Percentiles rank a stretch among this genome's conserved stretches.
Evolutionary conservation across 2,797 vertebrate species (phyloP).

Genomic region (Ctenopoma kingsleyae): DNA sequence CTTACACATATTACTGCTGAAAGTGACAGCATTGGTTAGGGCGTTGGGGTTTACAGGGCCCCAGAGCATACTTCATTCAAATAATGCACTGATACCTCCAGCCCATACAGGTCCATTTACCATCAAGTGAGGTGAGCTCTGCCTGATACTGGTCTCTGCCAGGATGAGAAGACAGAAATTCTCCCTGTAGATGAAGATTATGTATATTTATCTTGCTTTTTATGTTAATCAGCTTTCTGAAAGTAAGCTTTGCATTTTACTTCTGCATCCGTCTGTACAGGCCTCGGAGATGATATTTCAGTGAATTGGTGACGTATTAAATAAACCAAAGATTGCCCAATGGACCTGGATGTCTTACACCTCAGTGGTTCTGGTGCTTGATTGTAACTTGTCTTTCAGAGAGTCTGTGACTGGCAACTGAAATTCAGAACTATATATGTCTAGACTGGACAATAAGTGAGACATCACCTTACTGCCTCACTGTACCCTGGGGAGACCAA

Average conservation of each 20-base stretch:
- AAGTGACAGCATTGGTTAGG: slow-evolving; percentile 46
- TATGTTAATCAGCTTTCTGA: slow-evolving; percentile 5
- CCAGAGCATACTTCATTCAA: slow-evolving; percentile 54
- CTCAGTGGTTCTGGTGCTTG: slow-evolving; percentile 41
- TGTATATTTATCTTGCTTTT: slow-evolving; percentile 10
- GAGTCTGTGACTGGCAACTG: slow-evolving; percentile 4
- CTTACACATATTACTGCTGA: slow-evolving; percentile 43
- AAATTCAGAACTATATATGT: slow-evolving; percentile 15
- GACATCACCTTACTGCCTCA: slow-evolving; percentile 10
- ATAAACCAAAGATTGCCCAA: slow-evolving; percentile 2
- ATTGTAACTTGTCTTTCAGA: slow-evolving; percentile 30
- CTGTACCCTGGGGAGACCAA: neutral
- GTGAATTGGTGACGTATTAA: neutral
- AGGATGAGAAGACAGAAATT: slow-evolving; percentile 1
- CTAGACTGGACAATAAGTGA: slow-evolving; percentile 16
- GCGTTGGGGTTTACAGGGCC: slow-evolving; percentile 52
- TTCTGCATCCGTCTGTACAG: neutral
- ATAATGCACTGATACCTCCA: slow-evolving; percentile 40
- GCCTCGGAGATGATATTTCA: slow-evolving; percentile 5
- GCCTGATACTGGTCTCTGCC: no score
- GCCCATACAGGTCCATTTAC: slow-evolving; percentile 28
- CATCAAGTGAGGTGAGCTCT: slow-evolving; percentile 34
- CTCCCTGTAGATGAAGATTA: neutral
- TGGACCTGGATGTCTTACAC: slow-evolving; percentile 33
- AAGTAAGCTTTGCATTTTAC: slow-evolving; percentile 2